A percentile compares a stretch with the other conserved stretches of the same genome.
These are phyloP conservation scores for Montipora cactus DNA, from an alignment of 64 coral and sea anemone genomes.

Conservation along the genomic window DNA sequence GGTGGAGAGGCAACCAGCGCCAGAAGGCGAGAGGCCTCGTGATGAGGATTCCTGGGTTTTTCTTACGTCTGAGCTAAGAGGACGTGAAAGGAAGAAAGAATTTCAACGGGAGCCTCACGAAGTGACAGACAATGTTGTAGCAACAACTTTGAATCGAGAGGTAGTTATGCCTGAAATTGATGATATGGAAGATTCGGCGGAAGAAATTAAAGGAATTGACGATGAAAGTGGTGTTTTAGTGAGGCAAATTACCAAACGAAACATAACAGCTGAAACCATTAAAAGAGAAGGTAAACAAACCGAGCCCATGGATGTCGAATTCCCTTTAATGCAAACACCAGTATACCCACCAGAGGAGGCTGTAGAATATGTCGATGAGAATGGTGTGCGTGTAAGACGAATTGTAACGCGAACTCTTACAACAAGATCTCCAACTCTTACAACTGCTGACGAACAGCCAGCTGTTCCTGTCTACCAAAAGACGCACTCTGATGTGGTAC, in stretches of 20 bases:
- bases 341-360: slow-evolving; percentile 20
- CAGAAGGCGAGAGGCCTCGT: neutral
- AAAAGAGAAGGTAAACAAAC: neutral
- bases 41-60: neutral
- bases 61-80: neutral
- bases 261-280: slow-evolving; percentile 36
- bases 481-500: neutral
- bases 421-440: slow-evolving; percentile 27
- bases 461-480: neutral
- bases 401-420: slow-evolving; percentile 55
- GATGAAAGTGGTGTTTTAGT: slow-evolving; percentile 72
- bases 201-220: slow-evolving; percentile 36
- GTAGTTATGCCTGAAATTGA: slow-evolving; percentile 13
- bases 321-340: neutral
- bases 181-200: neutral
- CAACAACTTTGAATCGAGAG: slow-evolving; percentile 34
- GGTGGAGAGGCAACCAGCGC: neutral
- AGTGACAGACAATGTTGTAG: neutral
- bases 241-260: slow-evolving; percentile 36
- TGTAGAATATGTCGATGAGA: slow-evolving; percentile 83
- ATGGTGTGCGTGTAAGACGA: slow-evolving; percentile 66
- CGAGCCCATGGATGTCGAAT: neutral
- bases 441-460: slow-evolving; percentile 6
- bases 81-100: neutral
- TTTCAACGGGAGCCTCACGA: neutral